Evolutionary conservation across 2,797 vertebrate species (phyloP).

Genomic region (Intellagama lesueurii): DNA sequence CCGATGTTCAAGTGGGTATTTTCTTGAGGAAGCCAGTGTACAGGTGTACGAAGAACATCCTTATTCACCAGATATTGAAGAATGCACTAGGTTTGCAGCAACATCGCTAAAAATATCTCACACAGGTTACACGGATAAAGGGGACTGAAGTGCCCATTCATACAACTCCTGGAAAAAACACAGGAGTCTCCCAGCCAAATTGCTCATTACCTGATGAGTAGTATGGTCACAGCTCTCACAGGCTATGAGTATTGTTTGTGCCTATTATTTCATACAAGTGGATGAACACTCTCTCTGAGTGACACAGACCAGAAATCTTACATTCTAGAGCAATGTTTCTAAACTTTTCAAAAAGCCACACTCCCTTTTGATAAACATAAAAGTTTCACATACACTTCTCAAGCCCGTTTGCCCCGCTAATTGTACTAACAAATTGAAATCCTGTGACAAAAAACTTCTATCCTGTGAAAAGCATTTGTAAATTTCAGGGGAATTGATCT

Average conservation of each 20-base stretch:
- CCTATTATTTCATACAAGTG: neutral
- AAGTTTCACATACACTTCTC: no score
- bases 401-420: no score
- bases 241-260: neutral
- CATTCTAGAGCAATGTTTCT: neutral
- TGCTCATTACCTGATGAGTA: neutral
- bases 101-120: slow-evolving; percentile 6
- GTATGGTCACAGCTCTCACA: neutral
- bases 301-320: neutral
- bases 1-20: neutral
- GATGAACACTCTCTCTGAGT: neutral
- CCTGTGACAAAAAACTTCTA: no score
- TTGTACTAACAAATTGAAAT: no score
- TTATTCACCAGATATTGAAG: slow-evolving; percentile 27
- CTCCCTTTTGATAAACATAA: no score
- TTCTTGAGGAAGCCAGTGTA: neutral
- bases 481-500: no score
- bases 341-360: no score
- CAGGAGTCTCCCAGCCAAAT: neutral
- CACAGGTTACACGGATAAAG: neutral
- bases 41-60: neutral
- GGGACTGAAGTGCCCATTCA: neutral
- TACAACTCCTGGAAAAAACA: neutral
- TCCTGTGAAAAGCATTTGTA: no score
- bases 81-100: neutral